Base-by-base conservation (phyloP, 2,113 vertebrate genomes). In the Phyllostomus hastatus region DNA sequence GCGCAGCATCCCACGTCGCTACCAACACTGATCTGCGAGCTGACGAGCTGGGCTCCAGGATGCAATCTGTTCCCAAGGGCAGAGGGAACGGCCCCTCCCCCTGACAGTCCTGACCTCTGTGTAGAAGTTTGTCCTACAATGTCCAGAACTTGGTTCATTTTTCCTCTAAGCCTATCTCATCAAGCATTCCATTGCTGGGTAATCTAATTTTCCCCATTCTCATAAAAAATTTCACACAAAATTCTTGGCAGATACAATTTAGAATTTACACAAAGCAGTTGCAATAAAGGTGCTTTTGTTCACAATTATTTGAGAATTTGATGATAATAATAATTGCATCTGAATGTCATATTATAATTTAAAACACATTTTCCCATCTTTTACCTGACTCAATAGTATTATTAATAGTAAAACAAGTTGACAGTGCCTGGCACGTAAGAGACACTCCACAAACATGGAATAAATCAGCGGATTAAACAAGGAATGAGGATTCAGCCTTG, bases 331-430 rank as follows among this genome's bases (percentile, higher is more conserved):
- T 95, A 95, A 88, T 11, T 92, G 50, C 10, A 89, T 81, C n/a
- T 96, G 78, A 96, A 69, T 88, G 22, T 80, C 46, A 96, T 93
- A 97, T 92, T 90, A 80, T 14, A 92, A 95, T 67, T 66, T 88
- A 83, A 22, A 95, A 95, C 80, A 95, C 35, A 94, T 57, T 95
- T 88, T 95, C 54, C 66, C 59, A 86, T 86, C 31, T 86, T 96
- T 73, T 70, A 88, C 57, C 72, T 70, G 41, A 90, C 20, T 88
- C 35, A 61, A 64, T 59, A 43, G 46, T 76, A 94, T 57, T 84
- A 67, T 67, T 88, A 96, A 82, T 88, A 70, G 43, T 88, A 90
- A 94, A 86, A 69, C 81, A 96, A 79, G 67, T 2, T 93, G 50
- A 76, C 38, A 92, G 52, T 94, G 70, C 31, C 48, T 85, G 59